phyloP scores from a whole-genome alignment of 2,888 invertebrate genomes.

The Hartigia nigra region DNA sequence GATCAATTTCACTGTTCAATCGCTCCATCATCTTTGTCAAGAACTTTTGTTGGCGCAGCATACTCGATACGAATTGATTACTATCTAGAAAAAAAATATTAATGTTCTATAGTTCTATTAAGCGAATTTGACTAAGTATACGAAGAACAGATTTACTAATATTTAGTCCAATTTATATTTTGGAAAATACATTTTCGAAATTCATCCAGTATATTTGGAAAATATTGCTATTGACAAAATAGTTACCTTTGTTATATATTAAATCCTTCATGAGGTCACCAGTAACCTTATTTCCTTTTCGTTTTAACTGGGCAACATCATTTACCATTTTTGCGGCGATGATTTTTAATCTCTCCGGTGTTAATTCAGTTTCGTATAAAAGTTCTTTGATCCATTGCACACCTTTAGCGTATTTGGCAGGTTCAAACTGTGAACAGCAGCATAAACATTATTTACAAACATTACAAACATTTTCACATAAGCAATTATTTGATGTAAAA shows the following conservation, averaged over 20 bases:
- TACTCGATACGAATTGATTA: conserved; percentile 77
- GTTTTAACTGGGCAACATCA: conserved; percentile 80
- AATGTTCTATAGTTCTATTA: conserved; percentile 13
- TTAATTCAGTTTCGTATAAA: conserved; percentile 77
- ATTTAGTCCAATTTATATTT: too few relatives aligned
- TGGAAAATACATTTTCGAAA: neutral
- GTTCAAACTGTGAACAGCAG: conserved; percentile 73
- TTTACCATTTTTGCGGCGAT: conserved; percentile 85
- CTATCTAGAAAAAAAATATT: conserved; percentile 69
- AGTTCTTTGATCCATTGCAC: conserved; percentile 83
- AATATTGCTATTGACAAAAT: neutral
- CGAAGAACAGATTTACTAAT: conserved; percentile 12
- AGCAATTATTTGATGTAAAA: conserved; percentile 24
- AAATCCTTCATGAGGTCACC: conserved; percentile 72
- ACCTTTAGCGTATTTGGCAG: conserved; percentile 78
- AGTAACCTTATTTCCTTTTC: conserved; percentile 78
- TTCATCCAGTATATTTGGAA: conserved; percentile 6
- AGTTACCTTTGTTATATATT: conserved; percentile 70
- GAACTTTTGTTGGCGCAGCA: conserved; percentile 82
- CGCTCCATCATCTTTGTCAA: conserved; percentile 75
- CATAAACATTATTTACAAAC: neutral
- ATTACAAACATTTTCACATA: conserved; percentile 1
- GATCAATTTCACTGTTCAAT: conserved; percentile 68
- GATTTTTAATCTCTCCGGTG: conserved; percentile 79
- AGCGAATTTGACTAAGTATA: neutral